Evolutionary conservation across 2,888 invertebrate species (phyloP).

Genomic region (Auanema sp.): DNA sequence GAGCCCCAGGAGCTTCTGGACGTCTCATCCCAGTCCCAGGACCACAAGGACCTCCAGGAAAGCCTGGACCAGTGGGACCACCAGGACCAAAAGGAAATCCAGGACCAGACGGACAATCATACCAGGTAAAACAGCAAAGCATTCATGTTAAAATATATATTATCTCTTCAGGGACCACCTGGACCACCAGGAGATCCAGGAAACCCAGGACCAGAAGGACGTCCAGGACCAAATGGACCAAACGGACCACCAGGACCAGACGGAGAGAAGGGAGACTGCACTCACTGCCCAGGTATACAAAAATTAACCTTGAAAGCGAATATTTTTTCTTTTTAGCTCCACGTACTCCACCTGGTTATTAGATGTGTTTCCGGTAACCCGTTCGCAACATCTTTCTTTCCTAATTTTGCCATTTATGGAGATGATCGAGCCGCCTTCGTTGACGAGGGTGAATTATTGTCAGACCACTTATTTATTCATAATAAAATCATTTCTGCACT

Average conservation of each 20-base stretch:
- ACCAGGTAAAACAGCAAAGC: constrained; percentile 31
- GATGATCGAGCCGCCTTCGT: too few species aligned
- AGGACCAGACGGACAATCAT: constrained; percentile 55
- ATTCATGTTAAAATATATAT: not conserved
- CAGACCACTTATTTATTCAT: too few species aligned
- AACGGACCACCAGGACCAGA: constrained; percentile 50
- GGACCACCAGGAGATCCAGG: constrained; percentile 55
- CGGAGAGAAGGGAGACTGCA: constrained; percentile 52
- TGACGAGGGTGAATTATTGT: too few species aligned
- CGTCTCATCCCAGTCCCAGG: constrained; percentile 55
- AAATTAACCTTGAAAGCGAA: not conserved
- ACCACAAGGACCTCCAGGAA: constrained; percentile 54
- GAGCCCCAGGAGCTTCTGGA: constrained; percentile 53
- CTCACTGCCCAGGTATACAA: constrained; percentile 51
- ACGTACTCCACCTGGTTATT: constrained; percentile 55
- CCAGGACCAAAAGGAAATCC: constrained; percentile 53
- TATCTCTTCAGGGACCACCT: constrained; percentile 32
- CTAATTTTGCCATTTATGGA: too few species aligned
- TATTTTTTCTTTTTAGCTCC: constrained; percentile 37
- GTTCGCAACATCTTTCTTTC: too few species aligned
- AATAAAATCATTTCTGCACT: too few species aligned
- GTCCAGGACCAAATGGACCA: constrained; percentile 48
- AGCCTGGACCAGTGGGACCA: constrained; percentile 49
- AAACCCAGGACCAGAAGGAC: constrained; percentile 49
- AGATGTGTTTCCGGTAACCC: constrained; percentile 14